These are phyloP conservation scores for Synanthedon vespiformis DNA, from an alignment of 2,888 invertebrate species.

Conservation along the genomic window DNA sequence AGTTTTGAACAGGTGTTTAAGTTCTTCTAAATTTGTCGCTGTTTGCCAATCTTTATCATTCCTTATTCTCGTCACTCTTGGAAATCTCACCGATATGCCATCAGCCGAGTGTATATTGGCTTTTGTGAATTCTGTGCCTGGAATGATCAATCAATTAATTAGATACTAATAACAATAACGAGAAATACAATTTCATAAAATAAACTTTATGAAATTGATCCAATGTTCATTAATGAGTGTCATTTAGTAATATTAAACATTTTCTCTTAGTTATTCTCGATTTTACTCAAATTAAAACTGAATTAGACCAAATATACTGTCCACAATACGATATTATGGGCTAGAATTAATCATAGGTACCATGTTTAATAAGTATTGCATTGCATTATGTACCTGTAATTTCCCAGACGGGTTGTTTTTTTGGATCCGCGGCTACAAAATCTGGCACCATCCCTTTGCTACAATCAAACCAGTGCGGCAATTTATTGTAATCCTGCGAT, in stretches of 20 bases:
- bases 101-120: constrained; percentile 90
- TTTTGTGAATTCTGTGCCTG: constrained; percentile 81
- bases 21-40: constrained; percentile 83
- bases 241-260: too few relatives aligned
- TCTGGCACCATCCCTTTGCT: constrained; percentile 90
- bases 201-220: too few relatives aligned
- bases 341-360: background rate
- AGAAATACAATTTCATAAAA: too few relatives aligned
- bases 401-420: constrained; percentile 93
- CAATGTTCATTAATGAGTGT: too few relatives aligned
- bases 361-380: constrained; percentile 1
- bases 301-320: too few relatives aligned
- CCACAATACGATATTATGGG: too few relatives aligned
- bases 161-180: too few relatives aligned
- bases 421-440: constrained; percentile 87
- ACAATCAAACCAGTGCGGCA: constrained; percentile 86
- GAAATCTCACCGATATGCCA: constrained; percentile 94
- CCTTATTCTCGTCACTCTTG: constrained; percentile 85
- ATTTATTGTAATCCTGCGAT: constrained; percentile 75
- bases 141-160: constrained; percentile 8
- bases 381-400: constrained; percentile 79
- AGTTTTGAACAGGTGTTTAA: constrained; percentile 75
- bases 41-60: constrained; percentile 87
- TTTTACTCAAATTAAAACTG: too few relatives aligned
- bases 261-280: too few relatives aligned